Conservation (phyloP, 2,888 invertebrate genomes). For the Eilema griseolum region DNA sequence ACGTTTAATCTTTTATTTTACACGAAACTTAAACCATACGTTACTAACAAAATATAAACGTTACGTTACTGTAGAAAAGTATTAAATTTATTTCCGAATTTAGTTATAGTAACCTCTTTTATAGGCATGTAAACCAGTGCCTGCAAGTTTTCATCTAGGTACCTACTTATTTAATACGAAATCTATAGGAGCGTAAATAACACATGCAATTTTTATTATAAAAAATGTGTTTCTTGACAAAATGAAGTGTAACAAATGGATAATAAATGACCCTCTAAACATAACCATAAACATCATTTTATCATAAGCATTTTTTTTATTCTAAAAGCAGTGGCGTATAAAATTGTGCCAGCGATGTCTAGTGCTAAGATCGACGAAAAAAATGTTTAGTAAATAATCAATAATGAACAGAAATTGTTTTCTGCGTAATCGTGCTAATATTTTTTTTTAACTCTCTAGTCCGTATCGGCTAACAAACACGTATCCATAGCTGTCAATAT, state of each 20-base stretch:
- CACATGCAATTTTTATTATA: too few species aligned
- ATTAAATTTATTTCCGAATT: too few species aligned
- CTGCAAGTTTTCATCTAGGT: too few species aligned
- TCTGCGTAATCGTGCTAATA: conserved; percentile 25
- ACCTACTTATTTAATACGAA: neutral
- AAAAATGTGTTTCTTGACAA: too few species aligned
- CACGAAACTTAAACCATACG: neutral
- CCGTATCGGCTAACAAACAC: conserved; percentile 33
- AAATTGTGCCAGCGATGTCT: conserved; percentile 36
- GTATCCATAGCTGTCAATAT: conserved; percentile 58
- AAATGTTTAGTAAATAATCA: neutral
- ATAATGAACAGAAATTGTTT: conserved; percentile 26
- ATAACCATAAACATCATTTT: neutral
- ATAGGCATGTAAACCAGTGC: neutral
- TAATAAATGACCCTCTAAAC: neutral
- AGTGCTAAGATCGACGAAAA: neutral
- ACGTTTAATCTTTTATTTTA: neutral
- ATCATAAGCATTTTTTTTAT: conserved; percentile 19
- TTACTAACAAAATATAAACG: too few species aligned
- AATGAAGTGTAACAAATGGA: neutral
- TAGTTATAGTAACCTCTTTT: neutral
- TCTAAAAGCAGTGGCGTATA: conserved; percentile 31
- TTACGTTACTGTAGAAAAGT: neutral
- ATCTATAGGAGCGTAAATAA: neutral
- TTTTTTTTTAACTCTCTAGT: conserved; percentile 24